Conservation (phyloP, 2,113 vertebrate genomes). For the Cavia aperea region DNA sequence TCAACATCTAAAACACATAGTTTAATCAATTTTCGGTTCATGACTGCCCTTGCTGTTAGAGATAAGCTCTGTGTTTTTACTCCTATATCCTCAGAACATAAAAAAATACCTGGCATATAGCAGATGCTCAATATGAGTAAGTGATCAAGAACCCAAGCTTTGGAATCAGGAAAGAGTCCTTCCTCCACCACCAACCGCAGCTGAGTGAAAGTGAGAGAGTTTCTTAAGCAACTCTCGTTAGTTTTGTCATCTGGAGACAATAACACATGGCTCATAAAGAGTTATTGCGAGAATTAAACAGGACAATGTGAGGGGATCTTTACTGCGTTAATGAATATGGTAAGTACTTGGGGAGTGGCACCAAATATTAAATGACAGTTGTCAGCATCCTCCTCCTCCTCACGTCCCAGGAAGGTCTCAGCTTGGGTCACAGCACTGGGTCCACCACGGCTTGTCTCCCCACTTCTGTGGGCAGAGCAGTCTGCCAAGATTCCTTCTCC, state of each 20-base stretch:
- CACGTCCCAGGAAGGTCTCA: not conserved
- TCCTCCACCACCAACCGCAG: not conserved
- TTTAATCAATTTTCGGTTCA: not conserved
- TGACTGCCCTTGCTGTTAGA: not conserved
- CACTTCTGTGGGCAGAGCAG: not conserved
- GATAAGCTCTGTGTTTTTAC: not conserved
- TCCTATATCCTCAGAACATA: not conserved
- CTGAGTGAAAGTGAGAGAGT: not conserved
- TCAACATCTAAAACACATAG: not conserved
- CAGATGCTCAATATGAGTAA: not conserved
- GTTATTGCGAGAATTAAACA: conserved; percentile 35
- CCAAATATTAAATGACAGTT: not conserved
- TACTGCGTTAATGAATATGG: conserved; percentile 3
- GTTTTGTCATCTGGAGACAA: conserved; percentile 36
- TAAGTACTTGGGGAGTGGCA: conserved; percentile 35
- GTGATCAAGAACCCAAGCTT: conserved; percentile 10
- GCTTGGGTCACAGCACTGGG: not conserved
- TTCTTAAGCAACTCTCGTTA: not conserved
- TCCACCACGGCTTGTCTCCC: not conserved
- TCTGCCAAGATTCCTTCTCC: not conserved
- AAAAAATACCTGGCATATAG: not conserved
- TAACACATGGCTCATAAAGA: not conserved
- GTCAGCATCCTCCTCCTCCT: not conserved
- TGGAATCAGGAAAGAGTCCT: not conserved
- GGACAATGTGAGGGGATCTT: conserved; percentile 11